Conservation (phyloP, 2,888 invertebrate genomes). For the Macaria notata region DNA sequence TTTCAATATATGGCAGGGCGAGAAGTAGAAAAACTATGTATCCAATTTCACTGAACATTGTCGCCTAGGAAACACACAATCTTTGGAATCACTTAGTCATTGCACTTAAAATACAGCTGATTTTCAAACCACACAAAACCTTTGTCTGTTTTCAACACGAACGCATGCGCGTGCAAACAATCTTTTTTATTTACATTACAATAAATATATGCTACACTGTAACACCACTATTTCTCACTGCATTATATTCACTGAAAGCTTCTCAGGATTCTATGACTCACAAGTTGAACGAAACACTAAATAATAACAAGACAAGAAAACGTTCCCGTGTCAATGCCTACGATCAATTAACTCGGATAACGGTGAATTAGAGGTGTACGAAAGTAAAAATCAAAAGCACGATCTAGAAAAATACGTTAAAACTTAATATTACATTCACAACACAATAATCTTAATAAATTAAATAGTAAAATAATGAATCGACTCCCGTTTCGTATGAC, state of each 20-base stretch:
- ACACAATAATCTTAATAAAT: slow-evolving; percentile 40
- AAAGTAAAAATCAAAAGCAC: slow-evolving; percentile 34
- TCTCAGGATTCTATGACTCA: slow-evolving; percentile 48
- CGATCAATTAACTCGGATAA: slow-evolving; percentile 31
- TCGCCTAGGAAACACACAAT: slow-evolving; percentile 73
- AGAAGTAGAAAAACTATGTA: slow-evolving; percentile 86
- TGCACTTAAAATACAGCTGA: slow-evolving; percentile 82
- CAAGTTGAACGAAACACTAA: slow-evolving; percentile 58
- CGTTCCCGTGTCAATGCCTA: slow-evolving; percentile 40
- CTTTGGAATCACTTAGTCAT: slow-evolving; percentile 78
- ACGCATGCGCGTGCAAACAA: slow-evolving; percentile 82
- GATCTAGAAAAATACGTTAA: slow-evolving; percentile 21
- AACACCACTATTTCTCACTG: slow-evolving; percentile 43
- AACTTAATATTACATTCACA: slow-evolving; percentile 40
- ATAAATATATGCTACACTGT: slow-evolving; percentile 52
- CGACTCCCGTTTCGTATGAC: slow-evolving; percentile 61
- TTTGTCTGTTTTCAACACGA: slow-evolving; percentile 81
- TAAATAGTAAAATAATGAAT: slow-evolving; percentile 50
- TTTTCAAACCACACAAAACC: slow-evolving; percentile 82
- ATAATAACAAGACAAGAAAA: slow-evolving; percentile 55
- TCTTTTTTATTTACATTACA: slow-evolving; percentile 81
- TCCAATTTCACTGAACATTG: slow-evolving; percentile 85
- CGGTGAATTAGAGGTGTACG: slow-evolving; percentile 34
- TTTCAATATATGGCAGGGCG: slow-evolving; percentile 86
- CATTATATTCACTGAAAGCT: slow-evolving; percentile 43